phyloP scores from a whole-genome alignment of 2,797 vertebrate species.

The Poeciliopsis paucimaculata region DNA sequence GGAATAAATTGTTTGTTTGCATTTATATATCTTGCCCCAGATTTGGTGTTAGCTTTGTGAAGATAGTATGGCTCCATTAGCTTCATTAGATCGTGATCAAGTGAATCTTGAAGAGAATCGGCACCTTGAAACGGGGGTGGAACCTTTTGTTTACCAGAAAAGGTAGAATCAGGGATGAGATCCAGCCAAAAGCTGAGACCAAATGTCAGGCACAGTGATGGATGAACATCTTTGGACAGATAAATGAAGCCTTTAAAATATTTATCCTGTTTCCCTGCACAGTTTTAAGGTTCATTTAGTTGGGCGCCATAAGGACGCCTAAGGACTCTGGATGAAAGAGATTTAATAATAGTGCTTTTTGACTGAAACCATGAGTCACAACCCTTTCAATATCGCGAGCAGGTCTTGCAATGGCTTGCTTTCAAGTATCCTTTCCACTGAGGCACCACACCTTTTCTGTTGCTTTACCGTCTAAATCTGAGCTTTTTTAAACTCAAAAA shows the following conservation, averaged over 20 bases:
- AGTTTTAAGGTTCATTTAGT: constrained; percentile 1
- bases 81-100: background rate
- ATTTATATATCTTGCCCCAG: background rate
- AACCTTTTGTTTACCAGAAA: background rate
- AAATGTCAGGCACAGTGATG: background rate
- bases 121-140: background rate
- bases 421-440: background rate
- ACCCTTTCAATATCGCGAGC: background rate
- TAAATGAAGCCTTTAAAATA: background rate
- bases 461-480: background rate
- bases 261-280: background rate
- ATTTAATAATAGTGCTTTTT: constrained; percentile 3
- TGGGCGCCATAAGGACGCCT: background rate
- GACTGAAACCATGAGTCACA: background rate
- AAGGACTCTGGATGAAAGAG: constrained; percentile 2
- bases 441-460: background rate
- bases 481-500: background rate
- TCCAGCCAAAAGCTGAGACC: no score
- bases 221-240: background rate
- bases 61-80: background rate
- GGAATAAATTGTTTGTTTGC: background rate
- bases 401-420: background rate
- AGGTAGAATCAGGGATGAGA: background rate
- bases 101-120: no score
- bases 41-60: background rate